Base-by-base conservation (phyloP, 2,797 vertebrate genomes). In the Phalanger gymnotis region DNA sequence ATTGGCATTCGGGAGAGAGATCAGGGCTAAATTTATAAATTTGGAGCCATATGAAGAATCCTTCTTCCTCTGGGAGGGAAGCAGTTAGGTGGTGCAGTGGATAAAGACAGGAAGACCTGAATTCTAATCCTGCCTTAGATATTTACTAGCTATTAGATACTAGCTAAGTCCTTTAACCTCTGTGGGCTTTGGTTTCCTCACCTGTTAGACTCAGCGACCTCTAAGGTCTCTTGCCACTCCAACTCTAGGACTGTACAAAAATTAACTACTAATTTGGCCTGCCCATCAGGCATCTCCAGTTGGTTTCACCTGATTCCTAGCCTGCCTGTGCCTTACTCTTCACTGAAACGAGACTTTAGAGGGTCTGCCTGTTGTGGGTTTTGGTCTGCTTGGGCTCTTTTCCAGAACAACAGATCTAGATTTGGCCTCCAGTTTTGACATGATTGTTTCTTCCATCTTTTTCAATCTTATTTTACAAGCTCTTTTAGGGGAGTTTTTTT, bases 401-500 rank as follows among this genome's bases (percentile, higher is more conserved):
- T 47, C 90, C 40, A 91, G 53, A 93, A 94, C 51, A 28, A 31
- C n/a, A 94, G 51, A 56, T 95, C 61, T 56, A n/a, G 56, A 94
- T 94, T 91, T 96, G 90, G 57, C 16, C 52, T 90, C 92, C 52
- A 81, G 56, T 96, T 97, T 97, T 93, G 96, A 93, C 92, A 92
- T 93, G 51, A 95, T 9, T 16, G 40, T 25, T 94, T 96, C 90
- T 95, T 97, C 58, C 93, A 81, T 92, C 90, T 90, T 95, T 96
- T 96, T 91, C 91, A 93, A 2, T 94, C 53, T 95, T 87, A n/a
- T 95, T 96, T 96, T 96, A 96, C 90, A 90, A 93, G 94, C 58
- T 57, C 30, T 53, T 28, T 95, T 92, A 66, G 53, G 91, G 27
- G 58, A 93, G 56, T 54, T 87, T 90, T 66, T 94, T 97, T 90